Base-by-base conservation (phyloP, 2,888 invertebrate genomes). In the Dryadula phaetusa region DNA sequence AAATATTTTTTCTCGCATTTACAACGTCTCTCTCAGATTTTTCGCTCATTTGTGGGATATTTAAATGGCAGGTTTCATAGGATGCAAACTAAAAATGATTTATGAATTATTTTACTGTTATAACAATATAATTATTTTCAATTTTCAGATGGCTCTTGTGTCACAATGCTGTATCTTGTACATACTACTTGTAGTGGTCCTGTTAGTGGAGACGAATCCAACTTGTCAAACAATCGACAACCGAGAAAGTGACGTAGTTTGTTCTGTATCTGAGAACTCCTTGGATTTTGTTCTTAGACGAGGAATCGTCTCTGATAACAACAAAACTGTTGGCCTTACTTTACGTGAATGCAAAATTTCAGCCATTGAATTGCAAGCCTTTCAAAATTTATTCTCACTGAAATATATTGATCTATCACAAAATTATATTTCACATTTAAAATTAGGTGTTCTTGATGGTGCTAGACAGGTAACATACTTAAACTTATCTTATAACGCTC, bases 391-490 rank as follows among this genome's bases (percentile, higher is more conserved):
- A 14, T 75, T 75, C 18, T 66, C 75, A n/a, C 71, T 87, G 1
- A 72, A 80, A 73, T 74, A 79, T 53, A 72, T 88, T 2, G 87
- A 87, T 72, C 63, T 88, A 20, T 85, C 87, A 4, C 52, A 75
- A 8, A 88, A 88, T 69, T 81, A 79, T 65, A 78, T 88, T 37
- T 63, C 67, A 7, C 70, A 65, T n/a, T 66, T 88, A 0, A 77
- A 80, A 73, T 73, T 83, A 1, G 86, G 84, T 2, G 81, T 82
- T 7, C 67, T 88, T 1, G 84, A 87, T 47, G 83, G 74, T n/a
- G 75, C 75, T 14, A 62, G 47, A 18, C 67, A 75, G 60, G 72
- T 86, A 4, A 80, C 75, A 8, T 72, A 79, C 69, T 72, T 88
- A 52, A 85, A 86, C 73, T 73, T 87, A 14, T 85, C 87, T 0